Evolutionary conservation across 2,888 invertebrate species (phyloP), one percentile per base, ranked within the genome.

Genomic region (Auanema sp.): DNA sequence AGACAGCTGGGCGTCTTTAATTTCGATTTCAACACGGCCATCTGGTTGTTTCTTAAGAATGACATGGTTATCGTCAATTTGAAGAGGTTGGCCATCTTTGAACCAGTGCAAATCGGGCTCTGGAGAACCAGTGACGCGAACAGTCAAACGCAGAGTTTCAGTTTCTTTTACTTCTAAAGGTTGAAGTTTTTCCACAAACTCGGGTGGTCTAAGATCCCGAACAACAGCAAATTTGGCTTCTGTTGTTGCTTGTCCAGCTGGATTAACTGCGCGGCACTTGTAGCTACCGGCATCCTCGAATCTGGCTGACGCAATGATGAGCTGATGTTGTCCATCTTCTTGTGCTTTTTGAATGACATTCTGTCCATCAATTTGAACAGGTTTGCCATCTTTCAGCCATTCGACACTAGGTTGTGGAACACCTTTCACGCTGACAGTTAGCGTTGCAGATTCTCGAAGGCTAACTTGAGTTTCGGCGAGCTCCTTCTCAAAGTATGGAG

Each of bases 301-400:
- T 33, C 65, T 47, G 63, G 86, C 83, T 41, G 81, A 78, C 49
- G 78, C 68, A 52, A 87, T 83, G 49, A 84, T 84, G 52, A 87
- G 76, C 44, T 82, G 69, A 2, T 89, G 89, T 83, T 53, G 58
- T 57, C 69, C 71, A 41, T 95, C 92, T 0, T 93, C 93, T 76
- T 91, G 92, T 0, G 52, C 43, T 74, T 90, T 89, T 11, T 82
- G 76, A 11, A 80, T 66, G 40, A 93, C 91, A 88, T 92, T 92
- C 53, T 91, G 89, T 77, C 94, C 68, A 41, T 74, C 74, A 47
- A 70, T 67, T 0, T 91, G 90, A 2, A 97, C 84, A 2, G 93
- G 94, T 84, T 91, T 91, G 93, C 96, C 97, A 85, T 98, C 96
- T 86, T 83, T 93, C 85, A 91, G 92, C 93, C 95, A 96, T 85